Evolutionary conservation across 2,888 invertebrate genomes (phyloP).

Genomic region (Leptopilina myrica): DNA sequence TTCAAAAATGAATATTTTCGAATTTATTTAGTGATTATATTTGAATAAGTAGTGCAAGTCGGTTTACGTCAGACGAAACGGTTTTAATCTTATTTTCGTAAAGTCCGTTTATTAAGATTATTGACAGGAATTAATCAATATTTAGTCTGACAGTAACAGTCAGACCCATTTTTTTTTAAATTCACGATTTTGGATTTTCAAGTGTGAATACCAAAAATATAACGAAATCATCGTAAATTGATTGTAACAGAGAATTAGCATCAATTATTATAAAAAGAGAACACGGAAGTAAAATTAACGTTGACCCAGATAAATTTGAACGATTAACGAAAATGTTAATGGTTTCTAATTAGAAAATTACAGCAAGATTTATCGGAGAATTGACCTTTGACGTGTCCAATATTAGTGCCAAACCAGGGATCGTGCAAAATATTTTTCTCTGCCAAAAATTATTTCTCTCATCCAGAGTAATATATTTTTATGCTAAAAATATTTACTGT

Average conservation of each 20-base stretch:
- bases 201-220: background rate
- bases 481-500: conserved; percentile 19
- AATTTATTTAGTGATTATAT: no score
- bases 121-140: no score
- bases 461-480: conserved; percentile 45
- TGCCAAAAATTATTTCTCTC: conserved; percentile 50
- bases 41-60: background rate
- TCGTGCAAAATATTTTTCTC: conserved; percentile 43
- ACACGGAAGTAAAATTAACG: conserved; percentile 18
- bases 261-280: background rate
- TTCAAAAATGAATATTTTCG: no score
- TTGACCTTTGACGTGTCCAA: conserved; percentile 55
- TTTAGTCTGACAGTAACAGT: no score
- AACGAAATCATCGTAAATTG: background rate
- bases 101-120: no score
- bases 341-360: conserved; percentile 50
- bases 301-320: conserved; percentile 22
- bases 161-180: no score
- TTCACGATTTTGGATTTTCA: no score
- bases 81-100: no score
- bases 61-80: no score
- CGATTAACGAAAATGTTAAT: conserved; percentile 35
- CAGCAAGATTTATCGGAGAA: conserved; percentile 54
- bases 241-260: background rate
- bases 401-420: conserved; percentile 49